A percentile compares a stretch with the other conserved stretches of the same genome.
Evolutionary conservation across 2,113 vertebrate species (phyloP).

Genomic region (Lamprotornis superbus): DNA sequence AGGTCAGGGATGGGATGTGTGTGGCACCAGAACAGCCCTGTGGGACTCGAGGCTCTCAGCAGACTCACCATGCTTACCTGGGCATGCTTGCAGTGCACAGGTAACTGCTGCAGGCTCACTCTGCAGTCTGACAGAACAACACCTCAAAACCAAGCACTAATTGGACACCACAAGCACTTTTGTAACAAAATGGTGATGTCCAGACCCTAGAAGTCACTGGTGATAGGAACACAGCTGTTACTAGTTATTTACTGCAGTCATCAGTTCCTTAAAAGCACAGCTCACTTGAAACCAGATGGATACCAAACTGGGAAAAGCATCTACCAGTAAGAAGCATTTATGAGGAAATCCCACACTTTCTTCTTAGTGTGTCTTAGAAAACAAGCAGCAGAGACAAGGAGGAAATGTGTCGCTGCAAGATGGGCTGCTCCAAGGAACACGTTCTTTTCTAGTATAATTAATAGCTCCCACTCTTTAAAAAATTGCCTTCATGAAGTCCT

Average conservation of each 20-base stretch:
- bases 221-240: neutral
- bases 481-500: slow-evolving; percentile 12
- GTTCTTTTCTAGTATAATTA: neutral
- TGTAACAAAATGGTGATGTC: neutral
- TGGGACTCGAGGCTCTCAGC: neutral
- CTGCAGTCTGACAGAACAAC: fast-evolving
- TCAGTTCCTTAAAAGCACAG: neutral
- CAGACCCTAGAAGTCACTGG: neutral
- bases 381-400: neutral
- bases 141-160: neutral
- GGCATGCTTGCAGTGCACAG: neutral
- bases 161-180: fast-evolving
- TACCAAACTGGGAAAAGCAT: neutral
- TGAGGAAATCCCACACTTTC: neutral
- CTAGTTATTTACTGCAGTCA: neutral
- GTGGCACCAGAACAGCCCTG: fast-evolving
- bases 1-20: fast-evolving
- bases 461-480: neutral
- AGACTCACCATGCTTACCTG: neutral
- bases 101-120: neutral
- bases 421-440: neutral
- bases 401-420: neutral
- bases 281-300: neutral
- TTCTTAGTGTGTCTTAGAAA: neutral
- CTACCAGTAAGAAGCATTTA: neutral